A percentile compares a stretch with the other conserved stretches of the same genome.
phyloP scores from a whole-genome alignment of 2,797 vertebrate species.

The Malurus splendens region DNA sequence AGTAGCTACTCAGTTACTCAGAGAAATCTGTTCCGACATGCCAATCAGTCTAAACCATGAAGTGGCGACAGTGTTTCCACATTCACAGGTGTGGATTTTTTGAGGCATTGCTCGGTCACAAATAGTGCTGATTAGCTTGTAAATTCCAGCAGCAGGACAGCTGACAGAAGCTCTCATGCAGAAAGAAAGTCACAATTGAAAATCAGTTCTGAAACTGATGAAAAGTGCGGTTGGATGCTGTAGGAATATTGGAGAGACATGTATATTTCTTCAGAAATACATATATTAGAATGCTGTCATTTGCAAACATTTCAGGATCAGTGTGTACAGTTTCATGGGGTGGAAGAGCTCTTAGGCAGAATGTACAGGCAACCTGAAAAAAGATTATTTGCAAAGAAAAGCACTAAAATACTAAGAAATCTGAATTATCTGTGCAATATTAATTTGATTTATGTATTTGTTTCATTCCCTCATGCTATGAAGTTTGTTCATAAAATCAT shows the following conservation, averaged over 20 bases:
- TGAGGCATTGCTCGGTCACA: background rate
- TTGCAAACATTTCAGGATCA: background rate
- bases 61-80: background rate
- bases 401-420: background rate
- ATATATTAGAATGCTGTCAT: background rate
- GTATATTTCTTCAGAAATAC: background rate
- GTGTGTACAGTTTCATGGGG: rapidly evolving
- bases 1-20: background rate
- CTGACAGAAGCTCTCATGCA: background rate
- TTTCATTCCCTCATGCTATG: background rate
- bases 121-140: background rate
- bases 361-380: background rate
- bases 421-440: background rate
- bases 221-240: background rate
- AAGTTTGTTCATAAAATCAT: background rate
- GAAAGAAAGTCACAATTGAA: background rate
- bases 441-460: background rate
- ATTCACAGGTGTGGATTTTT: background rate
- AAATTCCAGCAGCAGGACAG: background rate
- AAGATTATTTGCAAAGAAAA: background rate
- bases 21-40: background rate
- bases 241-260: background rate
- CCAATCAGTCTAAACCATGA: background rate
- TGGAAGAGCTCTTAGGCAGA: background rate
- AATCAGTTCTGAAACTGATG: background rate